Conservation (phyloP, 2,797 vertebrate genomes). For the Esox lucius region DNA sequence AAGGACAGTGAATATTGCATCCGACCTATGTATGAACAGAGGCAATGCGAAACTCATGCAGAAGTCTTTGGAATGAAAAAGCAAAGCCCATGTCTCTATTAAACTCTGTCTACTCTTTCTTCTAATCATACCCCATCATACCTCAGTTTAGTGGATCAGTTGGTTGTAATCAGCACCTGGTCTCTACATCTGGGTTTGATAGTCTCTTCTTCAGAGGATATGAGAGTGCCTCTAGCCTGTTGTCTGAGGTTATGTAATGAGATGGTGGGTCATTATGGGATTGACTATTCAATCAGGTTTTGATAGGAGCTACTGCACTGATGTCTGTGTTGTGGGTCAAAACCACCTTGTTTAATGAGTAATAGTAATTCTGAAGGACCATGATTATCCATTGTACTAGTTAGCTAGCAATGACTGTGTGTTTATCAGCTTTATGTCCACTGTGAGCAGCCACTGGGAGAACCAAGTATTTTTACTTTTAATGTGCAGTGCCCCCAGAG, state of each 20-base stretch:
- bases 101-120: not conserved
- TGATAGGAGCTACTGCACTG: not conserved
- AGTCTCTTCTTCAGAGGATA: not conserved
- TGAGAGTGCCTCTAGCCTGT: not conserved
- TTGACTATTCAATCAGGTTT: not conserved
- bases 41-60: not conserved
- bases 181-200: not conserved
- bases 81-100: not conserved
- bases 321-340: not conserved
- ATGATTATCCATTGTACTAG: not conserved
- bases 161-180: not conserved
- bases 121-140: not conserved
- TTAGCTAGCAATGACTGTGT: too few species aligned
- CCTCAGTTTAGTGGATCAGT: not conserved
- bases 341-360: not conserved
- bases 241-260: not conserved
- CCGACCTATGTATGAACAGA: not conserved
- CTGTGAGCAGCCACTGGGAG: not conserved
- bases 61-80: not conserved
- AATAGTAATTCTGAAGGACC: not conserved
- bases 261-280: not conserved
- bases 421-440: not conserved
- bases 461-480: not conserved
- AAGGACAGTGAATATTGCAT: not conserved
- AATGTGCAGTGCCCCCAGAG: conserved; percentile 83